Base-by-base conservation (phyloP, 23 tunicate species). In the Styela plicata region DNA sequence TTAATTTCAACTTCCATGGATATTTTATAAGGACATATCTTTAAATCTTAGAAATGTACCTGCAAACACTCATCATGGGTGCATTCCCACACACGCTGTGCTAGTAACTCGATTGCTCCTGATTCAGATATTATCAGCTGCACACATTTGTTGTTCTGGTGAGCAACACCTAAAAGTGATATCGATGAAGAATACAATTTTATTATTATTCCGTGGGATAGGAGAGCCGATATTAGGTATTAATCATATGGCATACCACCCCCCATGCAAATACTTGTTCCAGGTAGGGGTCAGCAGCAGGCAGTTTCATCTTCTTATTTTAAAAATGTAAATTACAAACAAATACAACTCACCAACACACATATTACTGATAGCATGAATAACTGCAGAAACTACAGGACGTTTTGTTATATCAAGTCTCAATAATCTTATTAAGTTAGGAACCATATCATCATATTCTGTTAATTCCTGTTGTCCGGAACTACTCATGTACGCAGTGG, bases 331-430 rank as follows among this genome's bases (percentile, higher is more conserved):
- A n/a, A n/a, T n/a, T n/a, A n/a, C n/a, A n/a, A n/a, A n/a, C n/a
- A n/a, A n/a, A n/a, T n/a, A n/a, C n/a, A n/a, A 57, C 86, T 63
- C 36, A 90, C 96, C 89, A 29, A 85, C 69, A 75, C 97, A 91
- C 69, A 91, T 21, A 70, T 69, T 74, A 52, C 75, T 86, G 5
- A 91, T 70, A 5, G 97, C 97, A 20, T 79, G 66, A 19, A 91
- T 79, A 0, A 73, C 69, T 28, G 97, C 97, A 23, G 79, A 18
- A 27, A 85, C 57, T 27, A 91, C 97, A 16, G 74, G 70, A 34
- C 89, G 34, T 1, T 79, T 52, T 3, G 91, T 87, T 62, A 69
- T 37, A 22, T 89, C 76, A 52, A 91, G 63, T 31, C 91, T 64
- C 21, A 91, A 78, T 31, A 91, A 81, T 20, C 97, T 87, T 36